Evolutionary conservation across 2,113 vertebrate species (phyloP).

Genomic region (Sus scrofa): DNA sequence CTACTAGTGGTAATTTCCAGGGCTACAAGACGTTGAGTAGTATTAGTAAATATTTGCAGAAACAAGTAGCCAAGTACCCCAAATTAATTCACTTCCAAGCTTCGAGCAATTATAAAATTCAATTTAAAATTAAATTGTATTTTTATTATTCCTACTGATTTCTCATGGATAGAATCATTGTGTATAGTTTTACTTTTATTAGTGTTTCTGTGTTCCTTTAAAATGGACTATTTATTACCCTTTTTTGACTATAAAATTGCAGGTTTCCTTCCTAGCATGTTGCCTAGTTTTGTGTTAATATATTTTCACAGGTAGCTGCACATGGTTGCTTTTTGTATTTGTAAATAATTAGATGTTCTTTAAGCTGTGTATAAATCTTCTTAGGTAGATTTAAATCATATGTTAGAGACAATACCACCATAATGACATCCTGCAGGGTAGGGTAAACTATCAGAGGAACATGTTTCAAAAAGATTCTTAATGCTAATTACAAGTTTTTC

Average conservation of each 20-base stretch:
- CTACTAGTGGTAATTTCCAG: neutral
- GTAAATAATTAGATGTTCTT: constrained; percentile 16
- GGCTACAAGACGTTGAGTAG: neutral
- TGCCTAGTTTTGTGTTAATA: neutral
- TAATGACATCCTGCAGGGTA: neutral
- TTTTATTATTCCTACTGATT: neutral
- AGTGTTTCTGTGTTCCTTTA: neutral
- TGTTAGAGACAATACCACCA: neutral
- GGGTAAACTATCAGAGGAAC: neutral
- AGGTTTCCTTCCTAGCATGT: neutral
- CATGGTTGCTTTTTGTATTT: neutral
- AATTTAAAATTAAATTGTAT: neutral
- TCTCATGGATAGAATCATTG: neutral
- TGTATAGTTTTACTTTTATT: neutral
- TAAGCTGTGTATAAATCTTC: neutral
- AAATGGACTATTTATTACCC: neutral
- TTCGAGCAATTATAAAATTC: constrained; percentile 10
- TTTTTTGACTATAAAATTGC: neutral
- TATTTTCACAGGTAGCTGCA: neutral
- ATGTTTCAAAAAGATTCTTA: neutral
- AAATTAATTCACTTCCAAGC: neutral
- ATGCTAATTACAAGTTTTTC: constrained; percentile 9
- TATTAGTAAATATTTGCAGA: neutral
- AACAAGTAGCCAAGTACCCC: neutral
- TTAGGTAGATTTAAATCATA: neutral